Evolutionary conservation across 2,797 vertebrate species (phyloP), one percentile per base, ranked within the genome.

Genomic region (Knipowitschia caucasica): DNA sequence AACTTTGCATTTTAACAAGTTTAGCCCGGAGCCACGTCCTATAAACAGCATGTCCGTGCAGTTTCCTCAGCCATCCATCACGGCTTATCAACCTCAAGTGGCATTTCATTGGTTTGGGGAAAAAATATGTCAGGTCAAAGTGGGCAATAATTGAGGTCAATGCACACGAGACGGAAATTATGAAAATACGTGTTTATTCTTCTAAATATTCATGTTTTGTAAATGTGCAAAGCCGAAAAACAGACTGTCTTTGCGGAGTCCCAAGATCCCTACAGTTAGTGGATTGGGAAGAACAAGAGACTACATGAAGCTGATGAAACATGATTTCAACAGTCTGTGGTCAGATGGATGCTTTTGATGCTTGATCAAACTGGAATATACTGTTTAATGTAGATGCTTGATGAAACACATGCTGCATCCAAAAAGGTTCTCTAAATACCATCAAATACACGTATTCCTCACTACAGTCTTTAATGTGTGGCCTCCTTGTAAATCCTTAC

Each of bases 11-110:
- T 69, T 63, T 55, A 85, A 84, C 64, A 77, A 59, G 78, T 77
- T 74, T 59, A 44, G 76, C 85, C 81, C 34, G 57, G 44, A 73
- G 77, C 80, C 72, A 62, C 63, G 66, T 78, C 77, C 74, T 53
- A 62, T 70, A 65, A 78, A 52, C 46, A 71, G 51, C 63, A 35
- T 30, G 57, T 57, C 17, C 50, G 78, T 72, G 34, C 43, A 44
- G 59, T 67, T 64, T 60, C 45, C 31, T 25, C 26, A 44, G 5
- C 67, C 60, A 62, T 64, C 51, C 56, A 67, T 69, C 59, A 73
- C 43, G 43, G 31, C 42, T 64, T 67, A 51, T 72, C 49, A 57
- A 55, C 59, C 56, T 63, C 40, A 34, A 21, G 3, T 40, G 59
- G 33, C 38, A 47, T 42, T 53, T 49, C 20, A 66, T 45, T 30